Evolutionary conservation across 1,140 invertebrate species (phyloP).

Genomic region (Antheraea mylitta): DNA sequence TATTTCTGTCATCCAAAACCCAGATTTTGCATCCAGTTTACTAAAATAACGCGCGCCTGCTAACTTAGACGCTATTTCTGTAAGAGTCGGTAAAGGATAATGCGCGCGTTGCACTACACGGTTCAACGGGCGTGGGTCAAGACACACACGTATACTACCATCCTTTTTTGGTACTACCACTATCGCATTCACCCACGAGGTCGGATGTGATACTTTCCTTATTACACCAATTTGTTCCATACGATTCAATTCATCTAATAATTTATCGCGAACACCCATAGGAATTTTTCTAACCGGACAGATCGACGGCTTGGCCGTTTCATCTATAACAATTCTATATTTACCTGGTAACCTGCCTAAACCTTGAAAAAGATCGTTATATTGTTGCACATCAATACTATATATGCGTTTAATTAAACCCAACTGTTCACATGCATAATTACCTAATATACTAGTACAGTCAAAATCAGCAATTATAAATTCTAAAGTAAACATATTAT

Average conservation of each 20-base stretch:
- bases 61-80: slow-evolving; percentile 23
- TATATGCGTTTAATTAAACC: slow-evolving; percentile 13
- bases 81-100: slow-evolving; percentile 32
- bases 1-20: slow-evolving; percentile 29
- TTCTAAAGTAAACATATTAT: no score
- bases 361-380: slow-evolving; percentile 20
- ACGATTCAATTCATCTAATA: slow-evolving; percentile 15
- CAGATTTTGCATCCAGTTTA: slow-evolving; percentile 35
- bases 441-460: slow-evolving; percentile 11
- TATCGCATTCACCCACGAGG: slow-evolving; percentile 20
- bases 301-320: slow-evolving; percentile 9
- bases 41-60: slow-evolving; percentile 28
- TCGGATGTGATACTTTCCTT: slow-evolving; percentile 22
- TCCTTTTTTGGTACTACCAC: slow-evolving; percentile 27
- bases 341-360: slow-evolving; percentile 21
- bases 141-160: slow-evolving; percentile 24
- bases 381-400: slow-evolving; percentile 15
- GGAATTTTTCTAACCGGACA: slow-evolving; percentile 22
- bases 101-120: slow-evolving; percentile 26
- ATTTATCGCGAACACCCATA: slow-evolving; percentile 20
- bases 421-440: slow-evolving; percentile 8
- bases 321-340: slow-evolving; percentile 23
- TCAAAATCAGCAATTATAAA: no score
- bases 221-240: slow-evolving; percentile 20
- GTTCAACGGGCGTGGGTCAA: slow-evolving; percentile 30